Evolutionary conservation across 37 sponge, comb jelly and placozoan genomes (phyloP), one percentile per base, ranked within the genome.

Genomic region (Eunapius fragilis): DNA sequence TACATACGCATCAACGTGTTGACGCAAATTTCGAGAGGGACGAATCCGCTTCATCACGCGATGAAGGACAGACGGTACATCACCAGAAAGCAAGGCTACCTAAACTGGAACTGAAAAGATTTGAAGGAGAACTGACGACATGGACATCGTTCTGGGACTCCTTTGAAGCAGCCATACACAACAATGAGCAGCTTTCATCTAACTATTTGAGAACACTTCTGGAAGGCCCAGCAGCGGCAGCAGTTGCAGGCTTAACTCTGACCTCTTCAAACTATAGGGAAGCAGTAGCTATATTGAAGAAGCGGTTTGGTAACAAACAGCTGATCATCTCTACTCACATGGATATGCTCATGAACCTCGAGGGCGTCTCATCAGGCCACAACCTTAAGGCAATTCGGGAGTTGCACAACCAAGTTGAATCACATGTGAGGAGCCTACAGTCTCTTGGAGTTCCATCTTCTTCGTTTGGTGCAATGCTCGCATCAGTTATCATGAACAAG

Each of bases 261-360:
- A 74, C 84, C 2, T 68, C 78, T 7, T 45, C 69, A 12, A 76
- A 85, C n/a, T 85, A 85, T 77, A 47, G 77, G 14, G 78, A 77
- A 67, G 85, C 85, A 4, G 34, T 85, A 3, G 24, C n/a, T 2
- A 76, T 33, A 22, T 69, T 85, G 69, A 76, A 85, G 69, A 68
- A 76, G 37, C 31, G 85, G 3, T 85, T 85, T 32, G 85, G 85
- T 5, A 67, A 47, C 24, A 76, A 67, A 30, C 78, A 85, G 70
- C 33, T 38, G 69, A 85, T 85, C 31, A 68, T 68, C 34, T 37
- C 25, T 9, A 85, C 67, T 32, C 85, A 77, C 45, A 85, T 85
- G 85, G 85, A 85, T 14, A 47, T 72, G 25, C n/a, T 85, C 71
- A 32, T 77, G 85, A 76, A 67, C n/a, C 45, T 85, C 6, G 78